These are phyloP conservation scores for Parnassius glacialis DNA, from an alignment of 2,888 invertebrate species.

Conservation along the genomic window DNA sequence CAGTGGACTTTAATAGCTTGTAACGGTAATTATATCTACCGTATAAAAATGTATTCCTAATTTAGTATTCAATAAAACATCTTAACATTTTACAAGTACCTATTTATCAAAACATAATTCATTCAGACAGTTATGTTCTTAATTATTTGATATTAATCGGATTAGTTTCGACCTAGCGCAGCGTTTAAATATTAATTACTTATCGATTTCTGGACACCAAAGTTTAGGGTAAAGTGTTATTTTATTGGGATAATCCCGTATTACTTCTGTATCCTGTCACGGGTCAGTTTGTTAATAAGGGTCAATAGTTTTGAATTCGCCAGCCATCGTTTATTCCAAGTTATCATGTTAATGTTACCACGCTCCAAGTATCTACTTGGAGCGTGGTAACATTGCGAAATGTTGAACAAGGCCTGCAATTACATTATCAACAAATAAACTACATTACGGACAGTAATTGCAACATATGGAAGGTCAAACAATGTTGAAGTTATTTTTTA, in stretches of 20 bases:
- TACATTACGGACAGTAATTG: no score
- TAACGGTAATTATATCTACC: no score
- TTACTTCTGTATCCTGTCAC: slow-evolving; percentile 65
- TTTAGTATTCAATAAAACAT: no score
- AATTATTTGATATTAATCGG: not conserved
- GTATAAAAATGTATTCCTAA: no score
- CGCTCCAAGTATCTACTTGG: slow-evolving; percentile 41
- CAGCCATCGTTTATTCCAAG: slow-evolving; percentile 43
- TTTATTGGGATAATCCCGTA: slow-evolving; percentile 76
- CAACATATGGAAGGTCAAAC: no score
- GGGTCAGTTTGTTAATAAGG: slow-evolving; percentile 72
- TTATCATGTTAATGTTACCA: no score
- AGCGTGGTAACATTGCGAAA: slow-evolving; percentile 12
- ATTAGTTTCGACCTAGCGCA: not conserved
- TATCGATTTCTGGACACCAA: slow-evolving; percentile 22
- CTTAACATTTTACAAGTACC: no score
- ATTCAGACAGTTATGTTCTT: no score
- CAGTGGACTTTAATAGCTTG: no score
- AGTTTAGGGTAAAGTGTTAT: slow-evolving; percentile 64
- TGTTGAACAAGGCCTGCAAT: not conserved
- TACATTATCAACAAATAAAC: no score
- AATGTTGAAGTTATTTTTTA: no score
- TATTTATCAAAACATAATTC: no score
- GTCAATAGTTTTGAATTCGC: slow-evolving; percentile 59
- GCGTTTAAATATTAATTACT: slow-evolving; percentile 16